Conservation (phyloP, 2,113 vertebrate species). For the Etheostoma spectabile region DNA sequence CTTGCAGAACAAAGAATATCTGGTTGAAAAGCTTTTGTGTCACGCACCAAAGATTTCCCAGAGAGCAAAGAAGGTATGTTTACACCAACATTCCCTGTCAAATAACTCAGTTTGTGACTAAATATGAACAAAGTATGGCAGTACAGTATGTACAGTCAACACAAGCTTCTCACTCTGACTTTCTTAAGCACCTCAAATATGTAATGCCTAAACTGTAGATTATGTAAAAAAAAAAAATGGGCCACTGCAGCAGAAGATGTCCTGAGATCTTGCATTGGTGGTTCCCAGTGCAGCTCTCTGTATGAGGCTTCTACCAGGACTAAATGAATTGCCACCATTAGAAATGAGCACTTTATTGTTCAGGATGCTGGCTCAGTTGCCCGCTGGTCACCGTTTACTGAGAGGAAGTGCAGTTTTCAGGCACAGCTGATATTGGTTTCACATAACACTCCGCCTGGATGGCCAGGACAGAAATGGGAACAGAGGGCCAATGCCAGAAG, state of each 20-base stretch:
- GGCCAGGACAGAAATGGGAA: constrained; percentile 48
- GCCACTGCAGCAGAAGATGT: constrained; percentile 46
- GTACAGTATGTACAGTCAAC: constrained; percentile 69
- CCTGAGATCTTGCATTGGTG: constrained; percentile 11
- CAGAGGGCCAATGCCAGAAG: constrained; percentile 52
- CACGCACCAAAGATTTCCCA: constrained; percentile 95
- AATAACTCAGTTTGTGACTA: constrained; percentile 65
- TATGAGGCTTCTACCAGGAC: constrained; percentile 50
- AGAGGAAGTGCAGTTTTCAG: constrained; percentile 63
- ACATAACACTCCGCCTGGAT: constrained; percentile 47
- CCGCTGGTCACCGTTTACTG: constrained; percentile 40
- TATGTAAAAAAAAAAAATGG: constrained; percentile 50
- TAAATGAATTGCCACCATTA: constrained; percentile 58
- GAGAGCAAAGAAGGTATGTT: constrained; percentile 95
- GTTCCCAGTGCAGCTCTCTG: constrained; percentile 27
- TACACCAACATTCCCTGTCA: constrained; percentile 36
- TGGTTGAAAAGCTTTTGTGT: constrained; percentile 96
- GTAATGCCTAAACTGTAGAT: constrained; percentile 32
- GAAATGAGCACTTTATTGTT: constrained; percentile 44
- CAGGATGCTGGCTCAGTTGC: constrained; percentile 45
- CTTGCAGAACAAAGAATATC: constrained; percentile 95
- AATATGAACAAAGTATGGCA: constrained; percentile 52
- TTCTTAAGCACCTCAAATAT: constrained; percentile 43
- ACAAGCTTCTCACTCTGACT: constrained; percentile 41
- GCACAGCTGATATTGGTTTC: constrained; percentile 58